Evolutionary conservation across 2,888 invertebrate genomes (phyloP).

Genomic region (Calliopum simillimum): DNA sequence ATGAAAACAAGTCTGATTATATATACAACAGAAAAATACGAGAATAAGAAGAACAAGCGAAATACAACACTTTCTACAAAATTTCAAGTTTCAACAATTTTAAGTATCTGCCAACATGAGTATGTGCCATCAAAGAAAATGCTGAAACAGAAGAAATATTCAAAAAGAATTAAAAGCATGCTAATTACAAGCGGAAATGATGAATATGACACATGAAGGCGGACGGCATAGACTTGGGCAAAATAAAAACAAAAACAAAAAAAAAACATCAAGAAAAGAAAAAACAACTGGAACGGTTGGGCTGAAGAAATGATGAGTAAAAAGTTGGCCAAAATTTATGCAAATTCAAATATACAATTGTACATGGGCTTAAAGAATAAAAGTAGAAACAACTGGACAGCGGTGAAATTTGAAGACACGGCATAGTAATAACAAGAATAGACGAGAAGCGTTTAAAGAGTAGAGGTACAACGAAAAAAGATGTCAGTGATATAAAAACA

Average conservation of each 20-base stretch:
- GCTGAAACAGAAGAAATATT: not conserved
- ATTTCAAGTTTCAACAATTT: not conserved
- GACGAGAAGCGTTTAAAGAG: not conserved
- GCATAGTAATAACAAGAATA: slow-evolving; percentile 5
- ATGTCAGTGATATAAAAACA: not conserved
- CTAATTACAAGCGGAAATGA: slow-evolving; percentile 28
- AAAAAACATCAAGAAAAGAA: too few relatives aligned
- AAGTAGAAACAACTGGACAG: too few relatives aligned
- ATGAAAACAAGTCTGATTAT: slow-evolving; percentile 21
- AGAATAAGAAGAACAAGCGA: slow-evolving; percentile 1
- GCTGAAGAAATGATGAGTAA: too few relatives aligned
- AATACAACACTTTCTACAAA: slow-evolving; percentile 18
- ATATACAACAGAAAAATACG: not conserved
- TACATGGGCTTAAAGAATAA: too few relatives aligned
- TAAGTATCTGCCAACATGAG: too few relatives aligned
- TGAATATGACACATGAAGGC: too few relatives aligned
- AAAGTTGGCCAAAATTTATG: too few relatives aligned
- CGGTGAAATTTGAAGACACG: slow-evolving; percentile 3
- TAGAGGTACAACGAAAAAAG: not conserved
- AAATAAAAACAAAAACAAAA: too few relatives aligned
- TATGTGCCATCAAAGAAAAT: not conserved
- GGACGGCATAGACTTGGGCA: too few relatives aligned
- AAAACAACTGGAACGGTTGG: too few relatives aligned
- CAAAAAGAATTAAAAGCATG: slow-evolving; percentile 18
- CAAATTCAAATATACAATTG: too few relatives aligned